Conservation (phyloP, 2,888 invertebrate genomes). For the Melangyna quadrimaculata region DNA sequence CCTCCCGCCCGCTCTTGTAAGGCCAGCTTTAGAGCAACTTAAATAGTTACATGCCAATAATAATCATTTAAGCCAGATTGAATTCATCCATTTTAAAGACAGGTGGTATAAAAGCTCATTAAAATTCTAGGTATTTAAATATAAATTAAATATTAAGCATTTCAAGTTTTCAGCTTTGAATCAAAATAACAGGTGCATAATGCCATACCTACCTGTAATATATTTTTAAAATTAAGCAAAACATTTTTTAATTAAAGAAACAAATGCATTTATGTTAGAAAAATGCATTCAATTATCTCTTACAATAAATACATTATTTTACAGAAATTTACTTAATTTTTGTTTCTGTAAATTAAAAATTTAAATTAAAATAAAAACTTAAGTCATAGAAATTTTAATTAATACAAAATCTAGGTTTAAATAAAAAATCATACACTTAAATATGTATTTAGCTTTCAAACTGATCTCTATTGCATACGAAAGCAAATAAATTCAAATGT, state of each 20-base stretch:
- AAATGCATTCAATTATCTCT: not conserved
- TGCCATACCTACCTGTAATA: not conserved
- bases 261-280: not conserved
- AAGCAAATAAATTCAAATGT: constrained; percentile 55
- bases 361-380: not conserved
- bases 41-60: no score
- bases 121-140: no score
- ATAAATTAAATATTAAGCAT: no score
- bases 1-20: no score
- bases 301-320: not conserved
- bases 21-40: no score
- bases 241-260: not conserved
- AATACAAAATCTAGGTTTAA: constrained; percentile 32
- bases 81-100: no score
- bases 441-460: constrained; percentile 65
- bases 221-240: not conserved
- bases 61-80: no score
- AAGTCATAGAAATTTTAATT: not conserved
- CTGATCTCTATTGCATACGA: constrained; percentile 66
- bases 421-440: constrained; percentile 38
- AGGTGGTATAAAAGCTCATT: no score
- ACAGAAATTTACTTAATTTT: not conserved
- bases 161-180: no score
- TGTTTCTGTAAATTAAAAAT: not conserved
- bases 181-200: not conserved